Percentiles rank a stretch among this genome's conserved stretches.
Evolutionary conservation across 1,140 invertebrate species (phyloP).

Genomic region (Sinella curviseta): DNA sequence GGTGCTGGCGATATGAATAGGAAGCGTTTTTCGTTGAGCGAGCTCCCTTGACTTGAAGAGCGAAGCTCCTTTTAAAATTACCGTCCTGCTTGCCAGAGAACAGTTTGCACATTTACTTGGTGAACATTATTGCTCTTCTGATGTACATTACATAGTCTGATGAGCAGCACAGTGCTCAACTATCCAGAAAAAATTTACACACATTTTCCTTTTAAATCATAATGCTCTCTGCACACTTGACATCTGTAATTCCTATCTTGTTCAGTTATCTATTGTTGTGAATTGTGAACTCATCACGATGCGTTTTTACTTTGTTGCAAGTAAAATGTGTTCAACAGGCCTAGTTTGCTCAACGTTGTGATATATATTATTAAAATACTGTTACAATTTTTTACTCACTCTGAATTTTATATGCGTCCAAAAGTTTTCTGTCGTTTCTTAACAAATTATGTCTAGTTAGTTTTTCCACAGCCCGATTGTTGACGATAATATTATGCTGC

Average conservation of each 20-base stretch:
- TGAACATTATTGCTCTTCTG: not conserved
- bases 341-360: too few species aligned
- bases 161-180: conserved; percentile 3
- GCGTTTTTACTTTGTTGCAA: too few species aligned
- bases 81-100: not conserved
- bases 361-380: too few species aligned
- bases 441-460: too few species aligned
- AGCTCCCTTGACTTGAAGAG: not conserved
- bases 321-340: too few species aligned
- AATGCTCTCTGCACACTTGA: not conserved
- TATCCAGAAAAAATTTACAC: conserved; percentile 10
- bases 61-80: not conserved
- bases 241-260: conserved; percentile 4
- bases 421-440: too few species aligned
- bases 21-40: not conserved
- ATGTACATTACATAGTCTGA: conserved; percentile 17
- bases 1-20: too few species aligned
- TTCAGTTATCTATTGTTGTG: conserved; percentile 10
- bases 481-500: too few species aligned
- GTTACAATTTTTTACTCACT: too few species aligned
- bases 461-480: too few species aligned
- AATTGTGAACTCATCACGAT: not conserved
- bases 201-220: not conserved
- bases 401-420: too few species aligned
- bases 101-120: conserved; percentile 1